Evolutionary conservation across 2,888 invertebrate species (phyloP), one percentile per base, ranked within the genome.

Genomic region (Aspidiotus rigidus): DNA sequence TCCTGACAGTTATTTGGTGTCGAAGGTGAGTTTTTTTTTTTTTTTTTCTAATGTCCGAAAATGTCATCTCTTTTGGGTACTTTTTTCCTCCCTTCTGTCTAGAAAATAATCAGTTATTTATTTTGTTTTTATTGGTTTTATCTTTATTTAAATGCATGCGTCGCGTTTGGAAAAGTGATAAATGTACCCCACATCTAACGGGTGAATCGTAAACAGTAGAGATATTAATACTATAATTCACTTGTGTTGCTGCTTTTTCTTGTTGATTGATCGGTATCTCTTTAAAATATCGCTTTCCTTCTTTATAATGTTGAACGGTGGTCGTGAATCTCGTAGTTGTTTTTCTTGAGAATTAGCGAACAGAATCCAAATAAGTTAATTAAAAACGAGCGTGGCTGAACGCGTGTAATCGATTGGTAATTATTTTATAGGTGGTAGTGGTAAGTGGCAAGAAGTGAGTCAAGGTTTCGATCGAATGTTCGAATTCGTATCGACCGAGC

Each of bases 381-480:
- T 55, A 55, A 16, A 55, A 13, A 16, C 17, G n/a, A 9, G 15
- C 8, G 8, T 9, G 9, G 17, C 8, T 17, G 56, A 9, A 55
- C 9, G 2, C 56, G 8, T 9, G 9, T 55, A 8, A 55, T 17
- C 16, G 15, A 16, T 55, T 55, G n/a, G 44, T 39, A 13, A 17
- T 8, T 55, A 11, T 28, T 55, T 39, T 28, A 17, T 16, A 60
- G 67, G 67, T 39, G 67, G 42, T 9, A 44, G 57, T 88, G 86
- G 88, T 75, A 90, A 91, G 79, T 94, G 93, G 93, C 92, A 93
- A 79, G 90, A 93, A 74, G 91, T 94, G 75, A 91, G 90, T 78
- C 92, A 90, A 74, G 92, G 93, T 67, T 95, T 96, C 81, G 95
- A 95, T 80, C 88, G 93, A 74, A 83, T 95, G 75, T 91, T 95